Evolutionary conservation across 2,113 vertebrate species (phyloP).

Genomic region (Saguinus imperator): DNA sequence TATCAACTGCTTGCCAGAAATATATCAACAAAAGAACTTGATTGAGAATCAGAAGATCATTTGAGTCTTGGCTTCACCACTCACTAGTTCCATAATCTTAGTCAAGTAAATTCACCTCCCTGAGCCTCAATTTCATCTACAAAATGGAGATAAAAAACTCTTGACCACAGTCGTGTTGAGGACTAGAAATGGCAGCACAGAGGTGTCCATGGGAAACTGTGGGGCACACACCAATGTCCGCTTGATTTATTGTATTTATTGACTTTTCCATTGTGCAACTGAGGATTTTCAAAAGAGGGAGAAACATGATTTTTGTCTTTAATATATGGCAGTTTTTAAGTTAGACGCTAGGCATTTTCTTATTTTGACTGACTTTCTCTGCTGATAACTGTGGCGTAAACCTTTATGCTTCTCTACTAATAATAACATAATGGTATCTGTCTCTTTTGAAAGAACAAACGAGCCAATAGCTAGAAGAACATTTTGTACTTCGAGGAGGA

Average conservation of each 20-base stretch:
- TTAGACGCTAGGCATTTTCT: neutral
- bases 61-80: neutral
- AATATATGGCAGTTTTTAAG: neutral
- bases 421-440: neutral
- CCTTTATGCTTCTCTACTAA: neutral
- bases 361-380: neutral
- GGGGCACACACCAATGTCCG: neutral
- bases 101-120: neutral
- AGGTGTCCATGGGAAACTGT: neutral
- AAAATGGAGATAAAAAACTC: constrained; percentile 1
- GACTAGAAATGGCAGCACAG: neutral
- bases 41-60: neutral
- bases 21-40: neutral
- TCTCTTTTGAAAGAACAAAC: constrained; percentile 51
- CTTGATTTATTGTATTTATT: constrained; percentile 19
- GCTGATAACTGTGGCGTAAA: constrained; percentile 27
- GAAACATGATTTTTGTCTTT: constrained; percentile 11
- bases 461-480: neutral
- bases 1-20: neutral
- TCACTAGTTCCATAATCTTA: neutral
- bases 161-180: neutral
- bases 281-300: neutral
- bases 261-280: neutral
- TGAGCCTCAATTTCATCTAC: neutral
- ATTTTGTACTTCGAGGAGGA: neutral